Conservation (phyloP, 2,113 vertebrate genomes). For the Actenoides hombroni region DNA sequence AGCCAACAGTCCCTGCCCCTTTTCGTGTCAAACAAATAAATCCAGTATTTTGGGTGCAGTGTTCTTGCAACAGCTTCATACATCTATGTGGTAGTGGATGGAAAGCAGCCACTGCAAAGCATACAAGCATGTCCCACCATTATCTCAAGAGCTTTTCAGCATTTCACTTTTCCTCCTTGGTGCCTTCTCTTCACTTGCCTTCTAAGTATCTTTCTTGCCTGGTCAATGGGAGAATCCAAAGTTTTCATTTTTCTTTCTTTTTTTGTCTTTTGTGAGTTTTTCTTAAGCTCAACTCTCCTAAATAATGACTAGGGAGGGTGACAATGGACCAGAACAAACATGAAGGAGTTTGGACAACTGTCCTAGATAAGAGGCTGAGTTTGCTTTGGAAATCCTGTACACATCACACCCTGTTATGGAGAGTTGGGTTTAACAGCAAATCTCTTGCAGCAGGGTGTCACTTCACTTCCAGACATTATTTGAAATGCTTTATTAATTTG, state of each 20-base stretch:
- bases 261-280: background rate
- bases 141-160: background rate
- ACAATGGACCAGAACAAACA: background rate
- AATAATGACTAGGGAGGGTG: background rate
- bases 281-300: background rate
- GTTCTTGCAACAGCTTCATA: accelerated
- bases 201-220: background rate
- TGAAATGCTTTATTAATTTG: constrained; percentile 63
- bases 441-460: constrained; percentile 48
- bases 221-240: background rate
- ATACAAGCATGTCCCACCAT: background rate
- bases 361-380: constrained; percentile 22
- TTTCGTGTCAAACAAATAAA: background rate
- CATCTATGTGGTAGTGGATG: accelerated
- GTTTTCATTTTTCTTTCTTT: background rate
- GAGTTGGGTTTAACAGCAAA: constrained; percentile 28
- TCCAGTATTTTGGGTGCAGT: background rate
- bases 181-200: background rate
- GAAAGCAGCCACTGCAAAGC: background rate
- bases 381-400: constrained; percentile 6
- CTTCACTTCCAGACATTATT: constrained; percentile 37
- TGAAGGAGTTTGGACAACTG: constrained; percentile 31
- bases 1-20: background rate
- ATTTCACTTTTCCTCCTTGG: background rate
- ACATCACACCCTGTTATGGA: constrained; percentile 6